Evolutionary conservation across 2,113 vertebrate species (phyloP), one percentile per base, ranked within the genome.

Genomic region (Ceyx cyanopectus): DNA sequence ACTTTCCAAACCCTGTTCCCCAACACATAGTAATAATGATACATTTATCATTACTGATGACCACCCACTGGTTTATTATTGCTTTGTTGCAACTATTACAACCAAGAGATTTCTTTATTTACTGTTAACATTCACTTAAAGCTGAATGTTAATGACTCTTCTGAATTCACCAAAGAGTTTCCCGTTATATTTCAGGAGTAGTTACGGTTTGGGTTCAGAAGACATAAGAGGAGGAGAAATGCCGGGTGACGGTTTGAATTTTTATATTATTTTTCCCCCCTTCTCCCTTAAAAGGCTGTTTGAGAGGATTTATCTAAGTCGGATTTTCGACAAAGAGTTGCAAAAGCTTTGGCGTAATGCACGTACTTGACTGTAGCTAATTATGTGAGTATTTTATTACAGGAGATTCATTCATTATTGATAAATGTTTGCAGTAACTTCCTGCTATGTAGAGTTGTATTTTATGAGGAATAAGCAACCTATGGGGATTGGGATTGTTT

Each of bases 71-170:
- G 93, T 97, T 98, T 98, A 98, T 98, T 97, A 98, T 97, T 98
- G 98, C 98, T 98, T 97, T 97, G 98, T 89, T 98, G 97, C 97
- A 94, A 98, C 97, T 97, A 98, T 97, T 98, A 98, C 97, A 97
- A 98, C 98, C 98, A 97, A 97, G 98, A 98, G 98, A 98, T 98
- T 98, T 97, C 97, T 97, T 98, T 98, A 98, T 97, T 98, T 98
- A 98, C 97, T 98, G 97, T 98, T 98, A 98, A 98, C 97, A 98
- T 97, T 98, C 98, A 98, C 98, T 98, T 98, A 98, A 98, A 98
- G 97, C 97, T 97, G 97, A 96, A 97, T 98, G 98, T 97, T 98
- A 98, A 98, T 98, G 98, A 98, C 97, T 97, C 97, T 97, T 97
- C 96, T 97, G 97, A 97, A 98, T 98, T 94, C 97, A 97, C 97